Evolutionary conservation across 1,140 invertebrate genomes (phyloP), one percentile per base, ranked within the genome.

Genomic region (Diachasmimorpha longicaudata): DNA sequence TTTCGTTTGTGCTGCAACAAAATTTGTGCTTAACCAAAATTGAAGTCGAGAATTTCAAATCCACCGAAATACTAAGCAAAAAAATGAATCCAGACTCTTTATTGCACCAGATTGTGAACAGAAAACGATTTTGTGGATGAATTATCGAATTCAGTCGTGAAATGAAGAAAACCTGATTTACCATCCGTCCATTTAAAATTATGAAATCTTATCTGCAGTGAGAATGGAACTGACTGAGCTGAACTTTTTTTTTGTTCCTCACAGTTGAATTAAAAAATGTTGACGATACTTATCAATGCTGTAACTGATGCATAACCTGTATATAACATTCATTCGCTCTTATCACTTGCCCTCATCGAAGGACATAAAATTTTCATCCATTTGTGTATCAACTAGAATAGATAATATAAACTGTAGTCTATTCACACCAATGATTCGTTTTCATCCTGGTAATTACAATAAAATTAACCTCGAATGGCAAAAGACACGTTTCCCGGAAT

Each of bases 381-480:
- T 31, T 80, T 82, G 79, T 72, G 68, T 75, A 81, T 81, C 16
- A 79, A 74, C 75, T 83, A 82, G 21, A 78, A 55, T 76, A 76
- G 21, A 4, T 16, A 14, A 67, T 69, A 75, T 52, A 37, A 23
- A 75, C 10, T 71, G 48, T 67, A 71, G 82, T 82, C 52, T 84
- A 80, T 82, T 81, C 81, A 85, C 83, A 85, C 79, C 72, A 70
- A 82, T 78, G 78, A 81, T 66, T 55, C 69, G 71, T 74, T 72
- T 78, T 78, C 37, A 72, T 77, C 80, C 77, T 79, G 70, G 36
- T 66, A 31, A 81, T 79, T 78, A 81, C 76, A 58, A 48, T 78
- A 80, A 83, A 63, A 31, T 63, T 63, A 63, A 63, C 25, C 19
- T 67, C 79, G 79, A 83, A 84, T 85, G 83, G 83, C 83, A 80